Evolutionary conservation across 2,888 invertebrate species (phyloP), one percentile per base, ranked within the genome.

Genomic region (Fragum sueziense): DNA sequence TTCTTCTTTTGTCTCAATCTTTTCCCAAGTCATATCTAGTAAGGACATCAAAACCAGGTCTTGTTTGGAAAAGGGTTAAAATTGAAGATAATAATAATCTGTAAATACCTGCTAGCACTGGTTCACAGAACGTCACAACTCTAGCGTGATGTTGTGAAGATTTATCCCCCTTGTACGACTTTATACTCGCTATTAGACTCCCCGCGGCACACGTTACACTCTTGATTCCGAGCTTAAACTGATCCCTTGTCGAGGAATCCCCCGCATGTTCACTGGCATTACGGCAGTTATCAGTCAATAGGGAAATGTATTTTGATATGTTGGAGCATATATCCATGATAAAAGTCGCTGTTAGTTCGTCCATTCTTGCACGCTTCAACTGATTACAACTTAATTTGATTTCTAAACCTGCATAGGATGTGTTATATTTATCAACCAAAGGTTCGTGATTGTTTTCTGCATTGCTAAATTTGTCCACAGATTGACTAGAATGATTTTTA

Each of bases 151-250:
- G 88, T 27, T 80, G 75, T 2, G 87, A 73, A 34, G 87, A 87
- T 9, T 90, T 88, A 27, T 86, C 82, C 27, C 85, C 85, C 80
- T 90, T 91, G 84, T 91, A 91, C 22, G 88, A 86, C 71, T 90
- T 90, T 29, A 92, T 90, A 81, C 91, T 90, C 33, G 91, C 86
- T 33, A 92, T 88, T 29, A 91, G 84, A 77, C 91, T 90, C 34
- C 91, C 90, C 2, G 91, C 90, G 27, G 90, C 90, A 37, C 91
- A 88, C 0, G 91, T 91, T 14, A 91, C 88, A 75, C 90, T 90
- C 75, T 91, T 91, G 27, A 91, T 84, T 70, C 91, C 91, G 17
- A 91, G 85, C 79, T 91, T 91, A 76, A 91, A 91, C 86, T 91
- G 91, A 62, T 91, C 91, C 72, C 88, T 81, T 20, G 90, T 87